A percentile compares a stretch with the other conserved stretches of the same genome.
phyloP scores from a whole-genome alignment of 2,888 invertebrate species.

The Erynnis tages region DNA sequence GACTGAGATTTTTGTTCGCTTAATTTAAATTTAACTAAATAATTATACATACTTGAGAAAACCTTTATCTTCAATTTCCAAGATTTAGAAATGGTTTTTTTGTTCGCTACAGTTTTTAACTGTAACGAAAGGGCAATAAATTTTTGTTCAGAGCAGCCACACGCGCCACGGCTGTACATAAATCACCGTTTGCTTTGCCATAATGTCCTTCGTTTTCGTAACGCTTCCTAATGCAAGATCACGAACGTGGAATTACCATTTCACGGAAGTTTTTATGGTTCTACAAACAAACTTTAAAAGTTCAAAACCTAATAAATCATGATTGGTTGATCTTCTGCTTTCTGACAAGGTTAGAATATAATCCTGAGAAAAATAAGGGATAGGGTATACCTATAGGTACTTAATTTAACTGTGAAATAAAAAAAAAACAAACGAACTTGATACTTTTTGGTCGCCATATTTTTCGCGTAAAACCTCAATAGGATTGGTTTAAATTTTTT shows the following conservation, averaged over 20 bases:
- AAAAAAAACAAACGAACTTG: no score
- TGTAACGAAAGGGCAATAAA: constrained; percentile 7
- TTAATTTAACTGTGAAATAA: no score
- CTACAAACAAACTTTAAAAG: not conserved
- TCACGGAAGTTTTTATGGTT: not conserved
- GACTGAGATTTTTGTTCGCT: no score
- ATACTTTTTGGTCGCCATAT: no score
- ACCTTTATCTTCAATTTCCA: not conserved
- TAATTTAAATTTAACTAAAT: no score
- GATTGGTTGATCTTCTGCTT: no score
- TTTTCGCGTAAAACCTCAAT: no score
- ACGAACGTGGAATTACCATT: not conserved
- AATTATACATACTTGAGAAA: no score
- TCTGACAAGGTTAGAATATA: no score
- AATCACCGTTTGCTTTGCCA: constrained; percentile 11
- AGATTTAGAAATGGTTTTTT: not conserved
- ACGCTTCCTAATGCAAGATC: not conserved
- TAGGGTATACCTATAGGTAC: no score
- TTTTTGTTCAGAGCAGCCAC: constrained; percentile 1
- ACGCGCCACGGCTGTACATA: constrained; percentile 11
- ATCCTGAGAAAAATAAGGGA: no score
- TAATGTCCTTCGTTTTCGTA: constrained; percentile 4
- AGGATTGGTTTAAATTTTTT: no score
- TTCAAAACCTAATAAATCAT: not conserved
- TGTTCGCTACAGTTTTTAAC: not conserved